phyloP scores from a whole-genome alignment of 2,113 vertebrate species.

The Anolis carolinensis region DNA sequence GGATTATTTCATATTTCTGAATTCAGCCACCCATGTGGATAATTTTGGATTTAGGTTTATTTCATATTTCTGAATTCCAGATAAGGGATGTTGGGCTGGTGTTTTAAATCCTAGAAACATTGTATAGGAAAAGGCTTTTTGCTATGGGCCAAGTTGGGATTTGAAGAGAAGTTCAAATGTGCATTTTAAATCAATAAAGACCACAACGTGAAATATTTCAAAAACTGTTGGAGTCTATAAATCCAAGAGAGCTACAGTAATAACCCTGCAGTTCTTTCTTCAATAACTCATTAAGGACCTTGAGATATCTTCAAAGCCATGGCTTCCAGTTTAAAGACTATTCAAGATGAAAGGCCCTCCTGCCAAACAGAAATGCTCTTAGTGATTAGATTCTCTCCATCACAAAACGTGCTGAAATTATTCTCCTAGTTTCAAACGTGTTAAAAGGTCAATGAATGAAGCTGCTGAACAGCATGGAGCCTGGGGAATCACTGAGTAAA shows the following conservation, averaged over 20 bases:
- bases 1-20: too few relatives aligned
- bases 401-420: constrained; percentile 5
- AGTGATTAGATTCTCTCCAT: constrained; percentile 15
- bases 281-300: neutral
- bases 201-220: neutral
- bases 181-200: constrained; percentile 3
- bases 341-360: neutral
- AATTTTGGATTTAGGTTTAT: too few relatives aligned
- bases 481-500: neutral
- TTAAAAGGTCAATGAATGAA: constrained; percentile 12
- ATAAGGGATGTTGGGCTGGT: too few relatives aligned
- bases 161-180: neutral
- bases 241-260: neutral
- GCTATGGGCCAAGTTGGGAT: too few relatives aligned
- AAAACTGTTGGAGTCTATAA: neutral
- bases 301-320: constrained; percentile 14
- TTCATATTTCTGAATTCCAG: too few relatives aligned
- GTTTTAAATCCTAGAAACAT: neutral
- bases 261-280: neutral
- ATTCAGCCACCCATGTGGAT: too few relatives aligned
- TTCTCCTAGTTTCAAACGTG: neutral
- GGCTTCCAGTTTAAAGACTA: constrained; percentile 10
- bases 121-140: neutral
- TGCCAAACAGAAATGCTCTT: neutral
- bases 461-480: neutral